phyloP scores from a whole-genome alignment of 2,113 vertebrate genomes.

The Mirounga angustirostris region DNA sequence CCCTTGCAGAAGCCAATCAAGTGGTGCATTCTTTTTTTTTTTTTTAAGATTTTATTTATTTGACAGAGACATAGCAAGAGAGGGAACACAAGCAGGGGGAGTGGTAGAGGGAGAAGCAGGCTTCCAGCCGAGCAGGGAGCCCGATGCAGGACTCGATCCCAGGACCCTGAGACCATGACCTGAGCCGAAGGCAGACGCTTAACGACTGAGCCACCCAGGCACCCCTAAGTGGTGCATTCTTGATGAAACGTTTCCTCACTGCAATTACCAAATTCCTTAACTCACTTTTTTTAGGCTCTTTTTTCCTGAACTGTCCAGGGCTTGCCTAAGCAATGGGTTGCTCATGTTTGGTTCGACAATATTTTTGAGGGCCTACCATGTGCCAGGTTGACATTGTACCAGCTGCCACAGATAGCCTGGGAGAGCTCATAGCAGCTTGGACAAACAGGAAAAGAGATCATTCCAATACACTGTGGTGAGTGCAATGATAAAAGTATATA shows the following conservation, averaged over 20 bases:
- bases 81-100: too few species aligned
- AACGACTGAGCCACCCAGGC: too few species aligned
- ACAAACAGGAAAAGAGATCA: not conserved
- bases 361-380: not conserved
- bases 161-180: rapidly evolving
- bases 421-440: not conserved
- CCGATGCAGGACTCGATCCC: too few species aligned
- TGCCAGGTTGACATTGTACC: not conserved
- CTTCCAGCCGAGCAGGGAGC: too few species aligned
- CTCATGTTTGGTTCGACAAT: not conserved
- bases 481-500: constrained; percentile 16
- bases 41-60: too few species aligned
- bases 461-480: not conserved
- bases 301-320: not conserved
- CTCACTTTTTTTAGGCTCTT: not conserved
- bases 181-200: too few species aligned
- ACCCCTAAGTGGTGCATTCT: not conserved
- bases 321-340: constrained; percentile 15
- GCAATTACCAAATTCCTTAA: not conserved
- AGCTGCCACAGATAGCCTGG: not conserved
- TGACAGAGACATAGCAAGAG: too few species aligned
- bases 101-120: too few species aligned
- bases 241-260: not conserved
- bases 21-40: not conserved
- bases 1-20: not conserved